Percentiles rank a stretch among this genome's conserved stretches.
Evolutionary conservation across 2,888 invertebrate genomes (phyloP).

Genomic region (Sclerodermus sp.): DNA sequence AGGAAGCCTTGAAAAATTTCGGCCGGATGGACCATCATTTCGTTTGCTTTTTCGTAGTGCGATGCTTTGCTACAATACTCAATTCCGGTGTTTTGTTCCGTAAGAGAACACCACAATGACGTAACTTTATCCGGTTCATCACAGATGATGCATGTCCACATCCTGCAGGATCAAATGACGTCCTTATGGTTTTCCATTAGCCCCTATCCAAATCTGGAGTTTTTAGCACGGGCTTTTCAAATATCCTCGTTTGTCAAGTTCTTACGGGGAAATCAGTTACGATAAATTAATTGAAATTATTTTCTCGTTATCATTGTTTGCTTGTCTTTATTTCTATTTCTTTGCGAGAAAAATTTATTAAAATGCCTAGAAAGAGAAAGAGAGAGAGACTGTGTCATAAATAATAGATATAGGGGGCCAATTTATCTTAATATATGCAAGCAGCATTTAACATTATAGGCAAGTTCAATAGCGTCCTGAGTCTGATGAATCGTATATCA

Average conservation of each 20-base stretch:
- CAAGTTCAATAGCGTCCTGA: slow-evolving; percentile 8
- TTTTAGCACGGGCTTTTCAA: background rate
- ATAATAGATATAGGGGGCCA: too few relatives aligned
- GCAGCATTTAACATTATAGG: too few relatives aligned
- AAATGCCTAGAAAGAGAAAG: too few relatives aligned
- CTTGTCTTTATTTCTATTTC: too few relatives aligned
- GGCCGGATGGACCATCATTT: slow-evolving; percentile 7
- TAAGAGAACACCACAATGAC: slow-evolving; percentile 42
- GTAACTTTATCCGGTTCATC: slow-evolving; percentile 33
- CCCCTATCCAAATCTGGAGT: slow-evolving; percentile 14
- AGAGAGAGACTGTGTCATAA: too few relatives aligned
- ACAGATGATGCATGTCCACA: slow-evolving; percentile 19
- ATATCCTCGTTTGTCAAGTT: background rate
- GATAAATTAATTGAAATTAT: too few relatives aligned
- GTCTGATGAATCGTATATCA: slow-evolving; percentile 14
- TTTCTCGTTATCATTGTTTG: too few relatives aligned
- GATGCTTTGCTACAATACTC: slow-evolving; percentile 21
- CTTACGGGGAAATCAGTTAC: background rate
- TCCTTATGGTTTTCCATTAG: slow-evolving; percentile 23
- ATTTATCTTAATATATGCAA: too few relatives aligned
- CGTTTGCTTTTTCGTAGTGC: slow-evolving; percentile 4
- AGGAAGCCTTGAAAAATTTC: slow-evolving; percentile 25
- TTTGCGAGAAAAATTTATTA: too few relatives aligned
- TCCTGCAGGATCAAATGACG: slow-evolving; percentile 22
- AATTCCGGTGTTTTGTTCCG: slow-evolving; percentile 31